Evolutionary conservation across 2,797 vertebrate species (phyloP), one percentile per base, ranked within the genome.

Genomic region (Erithacus rubecula): DNA sequence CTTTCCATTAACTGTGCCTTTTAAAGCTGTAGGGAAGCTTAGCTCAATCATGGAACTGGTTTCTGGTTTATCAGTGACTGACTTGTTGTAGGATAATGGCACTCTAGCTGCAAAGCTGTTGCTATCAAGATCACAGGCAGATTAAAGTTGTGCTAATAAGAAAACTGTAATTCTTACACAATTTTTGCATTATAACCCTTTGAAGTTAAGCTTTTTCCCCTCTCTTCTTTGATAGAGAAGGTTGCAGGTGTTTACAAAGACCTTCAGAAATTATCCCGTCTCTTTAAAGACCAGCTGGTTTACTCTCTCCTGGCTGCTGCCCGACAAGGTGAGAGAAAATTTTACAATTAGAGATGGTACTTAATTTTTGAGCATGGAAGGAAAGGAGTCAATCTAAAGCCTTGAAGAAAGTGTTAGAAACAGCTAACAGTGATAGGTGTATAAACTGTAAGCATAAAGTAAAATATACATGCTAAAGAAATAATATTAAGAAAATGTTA

Each of bases 251-350:
- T 98, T 32, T 99, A 98, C 96, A 99, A 95, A 97, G 98, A 99
- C 49, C 98, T 99, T 86, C 98, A 96, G 90, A 99, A 98, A 96
- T 97, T 99, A 64, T 99, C 99, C 6, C 98, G 98, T 20, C 94
- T 98, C 77, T 99, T 99, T 97, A 99, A 99, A 97, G 99, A 99
- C 96, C 98, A 99, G 95, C 94, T 99, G 95, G 98, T 98, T 11
- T 99, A 99, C 67, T 99, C 99, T 52, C 98, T 99, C 87, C 98
- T 99, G 75, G 98, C 99, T 56, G 97, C 98, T 49, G 98, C 99
- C 70, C 98, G 99, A 96, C 98, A 99, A 98, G 99, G 99, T 95
- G 30, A 65, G 55, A 71, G 43, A 64, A 91, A 51, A 39, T 41
- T 6, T 74, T 72, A 24, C 3, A 30, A 4, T 76, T 89, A 47